A percentile compares a stretch with the other conserved stretches of the same genome.
Conservation (phyloP, 2,888 invertebrate genomes). For the Oscheius myriophilus region DNA sequence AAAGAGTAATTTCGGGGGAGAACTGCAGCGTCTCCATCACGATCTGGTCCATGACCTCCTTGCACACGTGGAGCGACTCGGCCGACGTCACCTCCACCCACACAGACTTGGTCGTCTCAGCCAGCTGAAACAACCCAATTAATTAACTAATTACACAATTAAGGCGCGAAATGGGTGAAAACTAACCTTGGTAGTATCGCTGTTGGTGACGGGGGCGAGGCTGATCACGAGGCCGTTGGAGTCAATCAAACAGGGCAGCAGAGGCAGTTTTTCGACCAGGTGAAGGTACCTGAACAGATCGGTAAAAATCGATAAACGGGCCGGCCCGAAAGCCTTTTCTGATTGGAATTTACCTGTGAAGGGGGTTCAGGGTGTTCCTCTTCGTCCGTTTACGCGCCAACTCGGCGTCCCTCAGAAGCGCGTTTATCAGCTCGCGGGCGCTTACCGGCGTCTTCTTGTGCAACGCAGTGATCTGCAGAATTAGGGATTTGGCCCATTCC, state of each 20-base stretch:
- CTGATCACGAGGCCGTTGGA: conserved; percentile 80
- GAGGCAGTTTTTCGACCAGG: conserved; percentile 80
- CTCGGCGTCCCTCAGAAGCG: conserved; percentile 82
- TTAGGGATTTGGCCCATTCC: background rate
- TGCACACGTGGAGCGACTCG: conserved; percentile 47
- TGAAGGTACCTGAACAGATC: conserved; percentile 77
- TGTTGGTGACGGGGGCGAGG: conserved; percentile 87
- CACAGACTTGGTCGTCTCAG: conserved; percentile 44
- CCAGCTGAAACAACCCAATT: conserved; percentile 38
- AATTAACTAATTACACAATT: background rate
- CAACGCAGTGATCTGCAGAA: conserved; percentile 53
- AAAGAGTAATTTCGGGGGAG: conserved; percentile 75
- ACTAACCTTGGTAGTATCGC: conserved; percentile 82
- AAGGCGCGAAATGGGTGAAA: conserved; percentile 7
- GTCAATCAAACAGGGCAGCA: conserved; percentile 81
- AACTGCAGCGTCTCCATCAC: conserved; percentile 36
- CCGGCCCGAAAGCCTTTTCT: too few species aligned
- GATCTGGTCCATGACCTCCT: conserved; percentile 50
- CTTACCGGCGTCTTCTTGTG: conserved; percentile 72
- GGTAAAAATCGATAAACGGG: too few species aligned
- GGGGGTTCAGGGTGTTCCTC: conserved; percentile 83
- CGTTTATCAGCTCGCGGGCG: conserved; percentile 79
- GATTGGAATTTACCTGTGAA: conserved; percentile 77
- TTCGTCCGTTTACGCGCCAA: conserved; percentile 85
- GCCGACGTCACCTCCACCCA: conserved; percentile 53